Conservation (phyloP, 2,888 invertebrate genomes). For the Tipula unca region DNA sequence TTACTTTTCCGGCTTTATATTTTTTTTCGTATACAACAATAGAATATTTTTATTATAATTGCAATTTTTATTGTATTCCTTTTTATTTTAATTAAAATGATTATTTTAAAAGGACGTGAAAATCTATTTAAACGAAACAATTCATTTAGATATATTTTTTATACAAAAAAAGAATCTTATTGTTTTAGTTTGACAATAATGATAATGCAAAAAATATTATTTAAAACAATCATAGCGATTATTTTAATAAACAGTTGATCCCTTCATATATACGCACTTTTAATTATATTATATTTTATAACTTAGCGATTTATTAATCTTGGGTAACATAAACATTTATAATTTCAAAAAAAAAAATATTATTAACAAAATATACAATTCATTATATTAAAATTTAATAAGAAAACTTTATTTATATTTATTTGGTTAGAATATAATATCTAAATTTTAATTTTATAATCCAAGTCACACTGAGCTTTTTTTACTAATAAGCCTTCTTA, state of each 20-base stretch:
- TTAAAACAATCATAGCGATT: background rate
- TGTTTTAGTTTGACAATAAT: background rate
- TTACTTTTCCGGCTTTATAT: slow-evolving; percentile 15
- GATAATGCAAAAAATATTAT: background rate
- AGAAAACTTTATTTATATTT: background rate
- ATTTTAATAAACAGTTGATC: background rate
- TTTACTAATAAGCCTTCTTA: background rate
- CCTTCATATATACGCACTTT: background rate
- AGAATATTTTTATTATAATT: background rate
- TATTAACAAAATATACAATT: background rate
- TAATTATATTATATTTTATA: background rate
- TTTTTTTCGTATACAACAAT: background rate
- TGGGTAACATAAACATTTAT: background rate
- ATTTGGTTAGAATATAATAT: background rate
- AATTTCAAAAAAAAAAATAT: background rate
- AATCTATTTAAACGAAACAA: background rate
- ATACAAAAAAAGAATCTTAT: background rate
- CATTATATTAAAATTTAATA: background rate
- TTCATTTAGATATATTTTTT: background rate
- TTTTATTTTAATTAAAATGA: background rate
- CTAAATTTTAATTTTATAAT: background rate
- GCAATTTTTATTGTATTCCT: background rate
- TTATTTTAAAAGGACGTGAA: background rate
- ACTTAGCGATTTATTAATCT: background rate
- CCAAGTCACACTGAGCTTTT: background rate